Base-by-base conservation (phyloP, 2,888 invertebrate genomes). In the Phymatocera aterrima region DNA sequence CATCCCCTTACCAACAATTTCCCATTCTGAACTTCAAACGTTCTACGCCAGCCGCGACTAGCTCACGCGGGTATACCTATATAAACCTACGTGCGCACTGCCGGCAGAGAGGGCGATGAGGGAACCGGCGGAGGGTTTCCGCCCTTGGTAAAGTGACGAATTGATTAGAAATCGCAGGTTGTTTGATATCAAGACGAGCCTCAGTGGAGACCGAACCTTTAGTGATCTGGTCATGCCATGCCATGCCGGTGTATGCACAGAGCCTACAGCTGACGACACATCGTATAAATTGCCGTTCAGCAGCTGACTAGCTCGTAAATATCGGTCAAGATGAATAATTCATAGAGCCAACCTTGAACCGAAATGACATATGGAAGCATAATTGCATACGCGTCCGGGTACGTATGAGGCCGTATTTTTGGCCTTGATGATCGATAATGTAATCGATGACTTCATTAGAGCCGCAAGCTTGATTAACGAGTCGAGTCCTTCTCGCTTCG, bases 221-320 rank as follows among this genome's bases (percentile, higher is more conserved):
- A 24, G 15, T 57, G 4, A 24, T 57, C 28, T 57, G 57, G 15
- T 15, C 57, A 10, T 57, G 2, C 40, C 5, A 40, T 40, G 4
- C 5, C 40, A 40, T 40, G 8, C 40, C 5, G 4, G 21, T 8
- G 54, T 57, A 8, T 21, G 54, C 24, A 57, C 54, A 28, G 54
- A 57, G 4, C 21, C 54, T 24, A 57, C 54, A 57, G 12, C 28
- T 24, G 24, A 61, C 31, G 15, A 43, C 43, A 43, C 4, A 24
- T 15, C 68, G 24, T 68, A 28, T 68, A 68, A 24, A 68, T 68
- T 46, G 40, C 68, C n/a, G 68, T 43, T 46, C 21, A 40, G 18
- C 46, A n/a, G 43, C 57, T 21, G 18, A 60, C 60, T 57, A 64
- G 68, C 68, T 68, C 46, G 68, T 68, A 68, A 68, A 68, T 68